A percentile compares a stretch with the other conserved stretches of the same genome.
These are phyloP conservation scores for Lemur catta DNA, from an alignment of 2,797 vertebrate species.

Conservation along the genomic window DNA sequence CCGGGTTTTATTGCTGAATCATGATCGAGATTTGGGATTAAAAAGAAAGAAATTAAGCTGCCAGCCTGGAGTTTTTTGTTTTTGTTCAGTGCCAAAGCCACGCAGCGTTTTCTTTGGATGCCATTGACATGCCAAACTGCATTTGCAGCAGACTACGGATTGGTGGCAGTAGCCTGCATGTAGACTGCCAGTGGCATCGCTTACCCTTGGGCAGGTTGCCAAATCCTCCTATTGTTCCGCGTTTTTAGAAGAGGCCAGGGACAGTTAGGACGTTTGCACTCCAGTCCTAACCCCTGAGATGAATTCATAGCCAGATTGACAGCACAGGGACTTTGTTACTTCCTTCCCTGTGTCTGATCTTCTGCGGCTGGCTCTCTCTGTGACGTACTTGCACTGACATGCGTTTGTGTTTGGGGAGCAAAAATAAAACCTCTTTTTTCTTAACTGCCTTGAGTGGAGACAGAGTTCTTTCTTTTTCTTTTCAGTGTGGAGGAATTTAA, in stretches of 20 bases:
- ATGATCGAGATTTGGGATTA: neutral
- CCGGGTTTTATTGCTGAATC: neutral
- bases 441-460: neutral
- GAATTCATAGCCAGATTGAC: neutral
- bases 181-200: neutral
- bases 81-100: neutral
- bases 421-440: neutral
- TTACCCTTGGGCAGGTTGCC: neutral
- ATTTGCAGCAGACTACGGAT: neutral
- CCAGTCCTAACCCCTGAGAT: accelerated
- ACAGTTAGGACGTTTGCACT: neutral
- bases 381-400: accelerated
- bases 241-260: neutral
- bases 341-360: neutral
- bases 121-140: accelerated
- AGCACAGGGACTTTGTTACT: neutral
- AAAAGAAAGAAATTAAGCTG: neutral
- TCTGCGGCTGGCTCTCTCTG: neutral
- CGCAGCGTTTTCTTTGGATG: neutral
- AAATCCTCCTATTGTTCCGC: accelerated
- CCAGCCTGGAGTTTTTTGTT: neutral
- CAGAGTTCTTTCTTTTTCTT: neutral
- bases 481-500: neutral
- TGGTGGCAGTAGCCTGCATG: neutral
- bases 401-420: neutral